Base-by-base conservation (phyloP, 2,888 invertebrate genomes). In the Argynnis bischoffii region DNA sequence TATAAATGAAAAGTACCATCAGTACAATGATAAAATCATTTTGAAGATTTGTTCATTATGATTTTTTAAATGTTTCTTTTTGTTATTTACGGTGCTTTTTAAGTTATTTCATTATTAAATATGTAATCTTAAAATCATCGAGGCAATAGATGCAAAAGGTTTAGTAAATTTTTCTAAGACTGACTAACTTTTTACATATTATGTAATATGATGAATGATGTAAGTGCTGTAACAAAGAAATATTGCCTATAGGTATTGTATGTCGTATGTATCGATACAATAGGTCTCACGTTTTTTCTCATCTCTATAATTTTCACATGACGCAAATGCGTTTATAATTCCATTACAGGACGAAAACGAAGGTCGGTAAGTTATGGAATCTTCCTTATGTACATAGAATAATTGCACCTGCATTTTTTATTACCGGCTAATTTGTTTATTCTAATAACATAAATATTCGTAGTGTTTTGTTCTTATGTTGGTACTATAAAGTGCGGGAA, bases 91-190 rank as follows among this genome's bases (percentile, higher is more conserved):
- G 35, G 35, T 41, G 35, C 35, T 41, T 41, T 8, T 11, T 41
- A 11, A 41, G 35, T 41, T 41, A 41, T 11, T 41, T 41, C 11
- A 41, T 41, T 11, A 8, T 41, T 11, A 41, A 41, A 11, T 11
- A 41, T 11, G 8, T 41, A 11, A 41, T 2, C 3, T 41, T 11
- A 11, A 41, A 41, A 41, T 41, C 51, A 14, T 4, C 41, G 31
- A 61, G n/a, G 46, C 11, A 46, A 5, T 31, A 31, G 4, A 48
- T 11, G 3, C 15, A 47, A 47, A 26, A 26, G 51, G 59, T 60
- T 16, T 69, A 66, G 60, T 64, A 47, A 55, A 57, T 67, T 56
- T 41, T 11, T 64, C 47, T 67, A 67, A 70, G 69, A 70, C 69
- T 70, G 70, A 70, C 35, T 67, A 57, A 67, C 50, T 54, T 53